Percentiles rank a stretch among this genome's conserved stretches.
Evolutionary conservation across 2,888 invertebrate species (phyloP).

Genomic region (Caenorhabditis uteleia): DNA sequence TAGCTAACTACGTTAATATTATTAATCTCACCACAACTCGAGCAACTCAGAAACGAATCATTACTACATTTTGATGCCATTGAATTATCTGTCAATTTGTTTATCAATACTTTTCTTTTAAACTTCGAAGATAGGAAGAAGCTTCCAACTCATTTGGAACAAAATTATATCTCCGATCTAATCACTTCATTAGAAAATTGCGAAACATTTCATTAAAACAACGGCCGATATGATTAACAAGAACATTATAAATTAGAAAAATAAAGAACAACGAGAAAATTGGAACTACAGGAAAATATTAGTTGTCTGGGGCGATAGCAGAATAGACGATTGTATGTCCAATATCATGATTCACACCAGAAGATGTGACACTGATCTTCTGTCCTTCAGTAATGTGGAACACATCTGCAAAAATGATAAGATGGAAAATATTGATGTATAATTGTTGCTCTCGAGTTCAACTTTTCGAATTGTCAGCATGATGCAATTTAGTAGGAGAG

Average conservation of each 20-base stretch:
- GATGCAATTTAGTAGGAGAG: too few species aligned
- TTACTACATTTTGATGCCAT: slow-evolving; percentile 23
- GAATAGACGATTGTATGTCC: slow-evolving; percentile 47
- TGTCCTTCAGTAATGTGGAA: slow-evolving; percentile 13
- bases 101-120: neutral
- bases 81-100: neutral
- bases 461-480: too few species aligned
- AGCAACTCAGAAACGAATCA: slow-evolving; percentile 11
- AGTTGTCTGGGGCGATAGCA: slow-evolving; percentile 34
- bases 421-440: slow-evolving; percentile 2
- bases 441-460: too few species aligned
- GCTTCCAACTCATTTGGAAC: too few species aligned
- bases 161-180: too few species aligned
- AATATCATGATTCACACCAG: slow-evolving; percentile 16
- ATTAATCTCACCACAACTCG: slow-evolving; percentile 12
- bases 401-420: slow-evolving; percentile 2
- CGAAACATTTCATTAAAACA: slow-evolving; percentile 3
- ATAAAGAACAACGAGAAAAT: slow-evolving; percentile 4
- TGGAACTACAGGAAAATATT: neutral
- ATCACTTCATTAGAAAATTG: neutral
- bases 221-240: neutral
- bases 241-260: slow-evolving; percentile 7
- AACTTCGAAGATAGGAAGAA: too few species aligned
- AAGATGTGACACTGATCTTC: slow-evolving; percentile 29
- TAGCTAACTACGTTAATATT: neutral